Conservation (phyloP, 2,888 invertebrate species). For the Rosalia funebris region DNA sequence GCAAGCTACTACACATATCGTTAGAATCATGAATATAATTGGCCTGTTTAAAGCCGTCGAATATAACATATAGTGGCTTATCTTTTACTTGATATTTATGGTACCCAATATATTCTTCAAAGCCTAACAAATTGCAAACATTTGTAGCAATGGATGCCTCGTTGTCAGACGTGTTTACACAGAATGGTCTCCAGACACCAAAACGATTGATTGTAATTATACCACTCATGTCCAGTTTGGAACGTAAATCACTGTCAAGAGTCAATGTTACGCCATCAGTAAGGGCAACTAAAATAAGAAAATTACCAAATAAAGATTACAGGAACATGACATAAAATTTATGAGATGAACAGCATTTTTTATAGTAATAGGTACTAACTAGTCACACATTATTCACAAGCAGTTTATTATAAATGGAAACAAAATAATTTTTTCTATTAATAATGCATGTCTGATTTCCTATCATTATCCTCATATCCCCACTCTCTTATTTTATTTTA, state of each 20-base stretch:
- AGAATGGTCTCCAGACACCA: constrained; percentile 75
- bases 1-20: constrained; percentile 65
- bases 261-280: constrained; percentile 72
- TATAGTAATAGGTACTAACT: too few species aligned
- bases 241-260: constrained; percentile 71
- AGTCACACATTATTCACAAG: too few species aligned
- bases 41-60: constrained; percentile 32
- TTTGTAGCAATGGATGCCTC: constrained; percentile 68
- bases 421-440: too few species aligned
- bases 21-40: constrained; percentile 21
- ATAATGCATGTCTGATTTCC: too few species aligned
- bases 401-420: too few species aligned
- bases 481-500: too few species aligned
- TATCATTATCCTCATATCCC: too few species aligned
- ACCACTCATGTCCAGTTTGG: constrained; percentile 71
- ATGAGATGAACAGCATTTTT: neutral
- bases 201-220: constrained; percentile 71
- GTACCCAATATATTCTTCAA: constrained; percentile 63
- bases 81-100: constrained; percentile 45
- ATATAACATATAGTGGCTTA: constrained; percentile 37
- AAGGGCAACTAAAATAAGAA: constrained; percentile 69
- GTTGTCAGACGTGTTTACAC: constrained; percentile 64
- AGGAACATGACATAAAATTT: too few species aligned
- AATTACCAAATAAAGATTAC: constrained; percentile 30
- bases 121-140: constrained; percentile 76